These are phyloP conservation scores for Leptodactylus fallax DNA, from an alignment of 2,797 vertebrate genomes.

Conservation along the genomic window DNA sequence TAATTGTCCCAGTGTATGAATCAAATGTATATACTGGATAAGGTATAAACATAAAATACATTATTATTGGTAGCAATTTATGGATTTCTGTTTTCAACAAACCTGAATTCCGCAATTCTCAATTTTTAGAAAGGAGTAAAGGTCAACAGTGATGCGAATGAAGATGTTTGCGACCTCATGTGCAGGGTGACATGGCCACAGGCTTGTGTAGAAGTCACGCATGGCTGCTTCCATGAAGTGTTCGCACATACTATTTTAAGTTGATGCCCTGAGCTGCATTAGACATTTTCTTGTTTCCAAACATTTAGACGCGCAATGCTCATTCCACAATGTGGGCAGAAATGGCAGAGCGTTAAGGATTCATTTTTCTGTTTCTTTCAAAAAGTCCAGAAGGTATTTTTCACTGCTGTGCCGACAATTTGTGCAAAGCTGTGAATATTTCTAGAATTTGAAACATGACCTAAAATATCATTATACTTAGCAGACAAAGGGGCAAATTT, in stretches of 20 bases:
- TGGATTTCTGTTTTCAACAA: not conserved
- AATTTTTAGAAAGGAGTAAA: not conserved
- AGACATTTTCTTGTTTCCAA: slow-evolving; percentile 29
- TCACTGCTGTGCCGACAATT: not conserved
- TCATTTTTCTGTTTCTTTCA: not conserved
- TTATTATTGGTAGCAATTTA: not conserved
- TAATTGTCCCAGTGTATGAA: no score
- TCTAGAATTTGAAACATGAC: not conserved
- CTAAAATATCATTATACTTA: not conserved
- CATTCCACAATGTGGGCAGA: not conserved
- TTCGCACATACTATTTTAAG: slow-evolving; percentile 15
- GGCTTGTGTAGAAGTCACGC: not conserved
- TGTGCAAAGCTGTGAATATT: not conserved
- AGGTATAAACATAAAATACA: not conserved
- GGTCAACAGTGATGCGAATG: not conserved
- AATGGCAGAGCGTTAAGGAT: not conserved
- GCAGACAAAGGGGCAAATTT: no score
- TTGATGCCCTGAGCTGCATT: slow-evolving; percentile 13
- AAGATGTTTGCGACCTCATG: not conserved
- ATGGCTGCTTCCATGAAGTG: slow-evolving; percentile 1
- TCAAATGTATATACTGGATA: no score
- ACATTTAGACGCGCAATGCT: not conserved
- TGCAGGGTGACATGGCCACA: not conserved
- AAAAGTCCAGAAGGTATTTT: not conserved
- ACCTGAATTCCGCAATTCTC: not conserved